Evolutionary conservation across 2,797 vertebrate genomes (phyloP).

Genomic region (Bufotes viridis): DNA sequence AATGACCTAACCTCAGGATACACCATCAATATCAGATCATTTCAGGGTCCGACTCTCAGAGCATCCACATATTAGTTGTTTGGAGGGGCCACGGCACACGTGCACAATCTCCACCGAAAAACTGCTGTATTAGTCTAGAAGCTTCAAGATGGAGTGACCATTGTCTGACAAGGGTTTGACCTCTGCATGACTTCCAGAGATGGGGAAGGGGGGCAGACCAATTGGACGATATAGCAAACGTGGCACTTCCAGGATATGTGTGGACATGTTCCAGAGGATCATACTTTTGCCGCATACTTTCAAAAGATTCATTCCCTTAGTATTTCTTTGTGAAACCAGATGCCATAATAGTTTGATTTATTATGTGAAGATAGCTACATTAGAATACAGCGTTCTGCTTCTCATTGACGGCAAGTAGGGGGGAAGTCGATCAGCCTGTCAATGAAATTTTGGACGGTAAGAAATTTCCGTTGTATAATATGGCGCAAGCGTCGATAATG

Average conservation of each 20-base stretch:
- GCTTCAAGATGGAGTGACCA: not conserved
- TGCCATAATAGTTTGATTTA: not conserved
- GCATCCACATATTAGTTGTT: too few relatives aligned
- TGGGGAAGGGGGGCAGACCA: not conserved
- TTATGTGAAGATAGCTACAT: not conserved
- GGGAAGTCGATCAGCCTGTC: constrained; percentile 9
- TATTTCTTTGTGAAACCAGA: not conserved
- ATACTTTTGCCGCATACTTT: not conserved
- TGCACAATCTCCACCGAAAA: too few relatives aligned
- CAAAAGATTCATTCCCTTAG: not conserved
- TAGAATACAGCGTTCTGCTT: constrained; percentile 25
- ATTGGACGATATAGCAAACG: not conserved
- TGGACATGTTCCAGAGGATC: not conserved
- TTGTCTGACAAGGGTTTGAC: not conserved
- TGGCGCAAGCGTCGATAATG: constrained; percentile 37
- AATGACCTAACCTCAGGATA: too few relatives aligned
- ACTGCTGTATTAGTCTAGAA: not conserved
- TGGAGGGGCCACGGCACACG: too few relatives aligned
- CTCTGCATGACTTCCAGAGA: not conserved
- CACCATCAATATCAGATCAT: too few relatives aligned
- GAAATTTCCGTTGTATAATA: constrained; percentile 51
- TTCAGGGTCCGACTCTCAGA: too few relatives aligned
- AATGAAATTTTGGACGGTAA: constrained; percentile 46
- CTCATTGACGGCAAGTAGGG: constrained; percentile 30
- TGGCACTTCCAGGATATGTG: not conserved